phyloP scores from a whole-genome alignment of 2,888 invertebrate species.

The Icerya purchasi region DNA sequence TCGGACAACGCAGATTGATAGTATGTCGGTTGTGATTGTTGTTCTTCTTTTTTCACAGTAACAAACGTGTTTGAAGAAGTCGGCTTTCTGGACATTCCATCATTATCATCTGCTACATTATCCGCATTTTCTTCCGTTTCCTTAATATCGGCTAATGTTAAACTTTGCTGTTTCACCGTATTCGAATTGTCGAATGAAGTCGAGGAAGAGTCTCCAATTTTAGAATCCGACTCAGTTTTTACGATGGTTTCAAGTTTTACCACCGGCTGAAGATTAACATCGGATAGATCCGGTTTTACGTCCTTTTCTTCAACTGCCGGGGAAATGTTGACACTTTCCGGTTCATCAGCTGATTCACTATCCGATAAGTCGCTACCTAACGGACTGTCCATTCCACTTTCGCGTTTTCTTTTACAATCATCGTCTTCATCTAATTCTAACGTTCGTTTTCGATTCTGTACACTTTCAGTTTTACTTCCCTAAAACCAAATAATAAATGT shows the following conservation, averaged over 20 bases:
- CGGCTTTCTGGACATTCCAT: background rate
- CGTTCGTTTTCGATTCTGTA: background rate
- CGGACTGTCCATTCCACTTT: conserved; percentile 45
- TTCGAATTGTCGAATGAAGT: background rate
- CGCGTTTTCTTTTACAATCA: conserved; percentile 35
- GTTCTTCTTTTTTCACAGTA: background rate
- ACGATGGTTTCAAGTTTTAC: no score
- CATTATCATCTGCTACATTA: background rate
- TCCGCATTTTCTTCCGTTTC: background rate
- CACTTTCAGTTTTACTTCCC: no score
- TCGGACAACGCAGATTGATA: background rate
- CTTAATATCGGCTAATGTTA: background rate
- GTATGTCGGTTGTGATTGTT: background rate
- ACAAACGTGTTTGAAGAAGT: background rate
- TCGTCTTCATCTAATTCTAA: conserved; percentile 27
- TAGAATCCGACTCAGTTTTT: background rate
- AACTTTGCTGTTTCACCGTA: background rate
- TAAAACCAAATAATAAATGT: no score
- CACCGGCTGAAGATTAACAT: no score
- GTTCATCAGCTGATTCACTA: conserved; percentile 32
- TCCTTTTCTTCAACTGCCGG: no score
- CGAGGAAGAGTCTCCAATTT: background rate
- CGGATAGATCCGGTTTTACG: no score
- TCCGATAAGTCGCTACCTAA: conserved; percentile 66
- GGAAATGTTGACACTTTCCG: background rate